Evolutionary conservation across 2,888 invertebrate species (phyloP).

Genomic region (Hydroisotoma schaefferi): DNA sequence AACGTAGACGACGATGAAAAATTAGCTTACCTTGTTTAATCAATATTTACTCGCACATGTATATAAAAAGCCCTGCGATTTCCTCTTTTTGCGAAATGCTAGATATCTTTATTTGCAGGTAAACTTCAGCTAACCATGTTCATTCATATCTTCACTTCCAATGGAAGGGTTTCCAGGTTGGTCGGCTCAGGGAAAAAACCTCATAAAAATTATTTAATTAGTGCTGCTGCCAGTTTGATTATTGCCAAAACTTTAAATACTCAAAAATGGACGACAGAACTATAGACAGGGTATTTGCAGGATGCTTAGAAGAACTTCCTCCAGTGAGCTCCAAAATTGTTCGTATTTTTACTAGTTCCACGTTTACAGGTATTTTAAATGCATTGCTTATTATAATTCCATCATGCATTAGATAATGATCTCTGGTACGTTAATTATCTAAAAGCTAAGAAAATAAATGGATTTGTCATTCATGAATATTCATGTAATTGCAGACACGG

Average conservation of each 20-base stretch:
- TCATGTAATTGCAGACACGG: conserved; percentile 71
- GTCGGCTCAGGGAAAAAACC: neutral
- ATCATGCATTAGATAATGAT: too few species aligned
- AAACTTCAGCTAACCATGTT: neutral
- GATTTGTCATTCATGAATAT: neutral
- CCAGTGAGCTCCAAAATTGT: conserved; percentile 97
- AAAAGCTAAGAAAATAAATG: too few species aligned
- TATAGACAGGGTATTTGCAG: conserved; percentile 84
- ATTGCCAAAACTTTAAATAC: neutral
- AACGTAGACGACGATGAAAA: too few species aligned
- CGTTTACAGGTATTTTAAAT: conserved; percentile 79
- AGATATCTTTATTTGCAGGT: too few species aligned
- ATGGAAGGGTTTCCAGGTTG: neutral
- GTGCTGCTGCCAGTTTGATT: too few species aligned
- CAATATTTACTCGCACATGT: too few species aligned
- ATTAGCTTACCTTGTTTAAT: too few species aligned
- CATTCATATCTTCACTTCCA: too few species aligned
- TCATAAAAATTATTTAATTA: neutral
- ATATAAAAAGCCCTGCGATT: too few species aligned
- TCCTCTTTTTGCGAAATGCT: too few species aligned
- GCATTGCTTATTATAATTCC: neutral
- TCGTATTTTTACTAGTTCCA: conserved; percentile 95
- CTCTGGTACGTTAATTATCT: too few species aligned
- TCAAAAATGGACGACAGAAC: conserved; percentile 78
- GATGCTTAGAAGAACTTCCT: conserved; percentile 80